Conservation (phyloP, 2,797 vertebrate species). For the Lepilemur ruficaudatus region DNA sequence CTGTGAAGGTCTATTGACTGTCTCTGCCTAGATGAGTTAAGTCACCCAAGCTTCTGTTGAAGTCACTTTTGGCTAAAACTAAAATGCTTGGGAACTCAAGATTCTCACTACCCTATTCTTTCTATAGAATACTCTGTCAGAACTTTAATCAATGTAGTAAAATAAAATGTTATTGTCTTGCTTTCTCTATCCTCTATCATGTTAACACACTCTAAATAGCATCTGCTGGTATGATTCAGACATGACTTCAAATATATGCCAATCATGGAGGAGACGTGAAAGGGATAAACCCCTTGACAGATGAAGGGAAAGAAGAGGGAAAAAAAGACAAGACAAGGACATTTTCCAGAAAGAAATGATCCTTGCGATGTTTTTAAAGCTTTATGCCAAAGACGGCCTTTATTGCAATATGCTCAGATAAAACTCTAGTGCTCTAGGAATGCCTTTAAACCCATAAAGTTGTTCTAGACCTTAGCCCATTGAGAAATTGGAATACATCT, state of each 20-base stretch:
- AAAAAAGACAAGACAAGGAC: slow-evolving; percentile 67
- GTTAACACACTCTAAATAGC: accelerated
- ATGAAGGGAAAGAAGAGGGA: neutral
- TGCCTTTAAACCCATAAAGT: slow-evolving; percentile 71
- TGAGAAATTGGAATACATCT: slow-evolving; percentile 76
- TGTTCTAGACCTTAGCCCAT: slow-evolving; percentile 68
- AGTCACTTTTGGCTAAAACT: neutral
- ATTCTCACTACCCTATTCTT: neutral
- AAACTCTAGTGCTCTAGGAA: slow-evolving; percentile 77
- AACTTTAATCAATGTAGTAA: slow-evolving; percentile 10
- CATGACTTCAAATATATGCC: accelerated
- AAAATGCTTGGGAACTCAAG: neutral
- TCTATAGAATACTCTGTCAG: neutral
- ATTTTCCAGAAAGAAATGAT: slow-evolving; percentile 74
- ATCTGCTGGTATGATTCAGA: neutral
- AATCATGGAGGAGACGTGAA: slow-evolving; percentile 63
- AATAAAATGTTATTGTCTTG: accelerated
- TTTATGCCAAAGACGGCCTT: slow-evolving; percentile 81
- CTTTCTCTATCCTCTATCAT: neutral
- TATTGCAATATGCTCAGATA: slow-evolving; percentile 82
- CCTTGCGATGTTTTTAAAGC: slow-evolving; percentile 80
- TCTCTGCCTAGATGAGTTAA: neutral
- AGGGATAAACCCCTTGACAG: slow-evolving; percentile 64
- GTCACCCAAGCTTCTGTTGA: neutral
- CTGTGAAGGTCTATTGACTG: neutral